Base-by-base conservation (phyloP, 1,140 invertebrate genomes). In the Ganaspis sp. region DNA sequence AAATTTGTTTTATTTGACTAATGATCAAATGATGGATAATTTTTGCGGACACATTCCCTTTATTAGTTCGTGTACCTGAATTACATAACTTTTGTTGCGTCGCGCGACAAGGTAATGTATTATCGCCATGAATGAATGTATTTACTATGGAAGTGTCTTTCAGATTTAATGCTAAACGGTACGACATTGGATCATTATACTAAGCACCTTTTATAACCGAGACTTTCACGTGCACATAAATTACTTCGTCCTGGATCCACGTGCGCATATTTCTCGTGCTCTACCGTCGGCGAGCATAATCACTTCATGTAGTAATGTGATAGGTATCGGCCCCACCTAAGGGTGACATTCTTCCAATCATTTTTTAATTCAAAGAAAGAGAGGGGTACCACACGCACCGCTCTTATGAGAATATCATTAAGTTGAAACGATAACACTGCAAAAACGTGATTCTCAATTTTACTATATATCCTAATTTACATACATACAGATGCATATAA, bases 211-310 rank as follows among this genome's bases (percentile, higher is more conserved):
- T 34, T 34, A 34, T 34, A 58, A 72, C 26, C 23, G 54, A 64
- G 21, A 77, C 78, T 79, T 79, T 79, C 78, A 80, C 76, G 76
- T 69, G 72, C 34, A 76, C 79, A 80, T 74, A 79, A 34, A 71
- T 74, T 71, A 80, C 75, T 70, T 49, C 21, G 58, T 26, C 23
- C 23, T 64, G 58, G 23, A 64, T 64, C 58, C 58, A 64, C 58
- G 58, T 64, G 58, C 58, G 58, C 58, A 64, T 64, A 34, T 12
- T 29, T 64, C 11, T 64, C 23, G 23, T 64, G 58, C 23, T 64
- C 23, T 64, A 64, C 58, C 58, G 58, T 23, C 53, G 53, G 0
- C 23, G 23, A 29, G 58, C 23, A 64, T 64, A 64, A 64, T 26
- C 12, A 64, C 58, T 64, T 64, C 12, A 64, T 29, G 58, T 26